Conservation (phyloP, 2,113 vertebrate genomes). For the Mesocricetus auratus region DNA sequence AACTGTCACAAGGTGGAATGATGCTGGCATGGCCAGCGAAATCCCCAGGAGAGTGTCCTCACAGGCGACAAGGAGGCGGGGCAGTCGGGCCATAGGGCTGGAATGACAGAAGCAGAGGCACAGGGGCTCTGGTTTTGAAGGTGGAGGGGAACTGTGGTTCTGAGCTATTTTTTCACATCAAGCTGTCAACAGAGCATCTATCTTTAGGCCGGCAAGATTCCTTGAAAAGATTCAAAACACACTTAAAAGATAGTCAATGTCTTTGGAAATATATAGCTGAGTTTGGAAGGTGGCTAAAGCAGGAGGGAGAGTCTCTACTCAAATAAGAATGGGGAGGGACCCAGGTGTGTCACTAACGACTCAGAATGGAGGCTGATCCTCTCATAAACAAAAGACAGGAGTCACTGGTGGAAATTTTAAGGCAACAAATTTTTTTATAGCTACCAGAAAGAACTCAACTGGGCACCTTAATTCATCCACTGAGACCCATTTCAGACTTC, state of each 20-base stretch:
- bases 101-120: not conserved
- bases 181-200: not conserved
- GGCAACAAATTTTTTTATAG: not conserved
- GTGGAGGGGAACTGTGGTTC: not conserved
- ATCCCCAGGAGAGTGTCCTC: not conserved
- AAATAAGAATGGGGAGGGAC: not conserved
- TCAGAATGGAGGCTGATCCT: not conserved
- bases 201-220: not conserved
- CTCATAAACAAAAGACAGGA: not conserved
- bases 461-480: not conserved
- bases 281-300: no score
- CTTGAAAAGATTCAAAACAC: not conserved
- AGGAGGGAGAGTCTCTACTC: no score
- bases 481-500: constrained; percentile 19
- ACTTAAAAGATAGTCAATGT: not conserved
- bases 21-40: not conserved
- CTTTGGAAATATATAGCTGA: not conserved
- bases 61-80: not conserved
- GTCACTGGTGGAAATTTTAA: not conserved
- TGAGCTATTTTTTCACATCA: not conserved
- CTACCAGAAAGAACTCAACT: not conserved
- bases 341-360: not conserved
- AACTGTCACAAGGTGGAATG: not conserved
- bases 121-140: not conserved
- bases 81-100: not conserved